Evolutionary conservation across 2,797 vertebrate genomes (phyloP).

Genomic region (Pagetopsis macropterus): DNA sequence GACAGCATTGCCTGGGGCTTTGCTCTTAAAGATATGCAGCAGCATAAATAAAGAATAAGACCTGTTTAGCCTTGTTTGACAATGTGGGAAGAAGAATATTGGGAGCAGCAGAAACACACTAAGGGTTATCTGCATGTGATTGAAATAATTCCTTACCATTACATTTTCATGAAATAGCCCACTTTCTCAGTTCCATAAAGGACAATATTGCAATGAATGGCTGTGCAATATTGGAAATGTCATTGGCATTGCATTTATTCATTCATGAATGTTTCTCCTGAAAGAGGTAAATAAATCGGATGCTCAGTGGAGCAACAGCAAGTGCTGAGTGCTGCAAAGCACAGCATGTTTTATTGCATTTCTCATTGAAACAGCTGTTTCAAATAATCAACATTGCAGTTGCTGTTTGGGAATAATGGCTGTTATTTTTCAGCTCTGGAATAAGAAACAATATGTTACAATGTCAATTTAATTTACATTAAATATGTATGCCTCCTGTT

Average conservation of each 20-base stretch:
- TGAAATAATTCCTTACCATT: conserved; percentile 60
- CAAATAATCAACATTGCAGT: conserved; percentile 50
- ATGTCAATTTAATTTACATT: conserved; percentile 26
- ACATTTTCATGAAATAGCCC: conserved; percentile 56
- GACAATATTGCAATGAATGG: conserved; percentile 52
- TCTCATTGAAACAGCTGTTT: conserved; percentile 63
- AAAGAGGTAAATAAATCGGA: conserved; percentile 59
- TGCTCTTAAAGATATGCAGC: conserved; percentile 35
- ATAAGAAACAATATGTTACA: conserved; percentile 33
- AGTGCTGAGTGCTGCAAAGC: conserved; percentile 44
- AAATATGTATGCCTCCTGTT: conserved; percentile 11
- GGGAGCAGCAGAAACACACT: conserved; percentile 42
- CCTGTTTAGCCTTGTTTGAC: conserved; percentile 50
- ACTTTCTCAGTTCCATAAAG: conserved; percentile 49
- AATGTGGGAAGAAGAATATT: conserved; percentile 45
- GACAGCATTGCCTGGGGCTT: conserved; percentile 24
- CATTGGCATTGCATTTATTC: conserved; percentile 48
- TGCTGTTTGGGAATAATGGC: conserved; percentile 42
- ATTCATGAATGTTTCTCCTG: conserved; percentile 33
- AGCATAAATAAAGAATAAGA: conserved; percentile 45
- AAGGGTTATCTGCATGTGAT: conserved; percentile 55
- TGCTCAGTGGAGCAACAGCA: conserved; percentile 42
- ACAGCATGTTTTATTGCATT: conserved; percentile 55
- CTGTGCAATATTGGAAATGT: conserved; percentile 43
- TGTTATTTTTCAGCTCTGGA: conserved; percentile 10